Percentiles rank a stretch among this genome's conserved stretches.
Evolutionary conservation across 2,888 invertebrate genomes (phyloP).

Genomic region (Thera britannica): DNA sequence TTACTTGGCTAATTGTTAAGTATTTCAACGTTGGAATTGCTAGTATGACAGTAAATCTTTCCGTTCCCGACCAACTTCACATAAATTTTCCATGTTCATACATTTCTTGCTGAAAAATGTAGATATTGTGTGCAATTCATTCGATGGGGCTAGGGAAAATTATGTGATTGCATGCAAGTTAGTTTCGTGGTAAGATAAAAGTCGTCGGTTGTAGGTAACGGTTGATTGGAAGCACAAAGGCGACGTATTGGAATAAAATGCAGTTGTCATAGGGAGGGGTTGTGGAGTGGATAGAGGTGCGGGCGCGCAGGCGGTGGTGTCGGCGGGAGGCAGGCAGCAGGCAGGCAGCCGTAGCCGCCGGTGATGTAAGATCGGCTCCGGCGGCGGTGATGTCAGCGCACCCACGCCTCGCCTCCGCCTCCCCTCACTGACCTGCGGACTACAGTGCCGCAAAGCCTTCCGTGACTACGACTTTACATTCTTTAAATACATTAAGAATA

Average conservation of each 20-base stretch:
- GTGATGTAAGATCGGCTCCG: slow-evolving; percentile 82
- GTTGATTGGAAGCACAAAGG: slow-evolving; percentile 17
- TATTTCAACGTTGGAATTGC: neutral
- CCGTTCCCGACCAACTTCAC: neutral
- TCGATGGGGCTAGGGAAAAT: neutral
- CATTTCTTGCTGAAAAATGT: neutral
- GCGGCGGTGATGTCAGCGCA: slow-evolving; percentile 82
- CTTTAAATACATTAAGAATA: slow-evolving; percentile 41
- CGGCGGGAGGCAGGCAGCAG: slow-evolving; percentile 70
- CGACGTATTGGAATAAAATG: slow-evolving; percentile 55
- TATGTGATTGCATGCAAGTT: neutral
- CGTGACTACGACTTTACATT: slow-evolving; percentile 56
- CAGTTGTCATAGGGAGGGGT: slow-evolving; percentile 42
- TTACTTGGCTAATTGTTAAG: neutral
- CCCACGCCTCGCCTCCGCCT: slow-evolving; percentile 67
- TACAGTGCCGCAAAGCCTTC: slow-evolving; percentile 70
- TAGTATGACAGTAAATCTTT: neutral
- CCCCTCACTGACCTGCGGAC: slow-evolving; percentile 49
- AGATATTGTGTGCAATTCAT: neutral
- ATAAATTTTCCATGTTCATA: too few relatives aligned
- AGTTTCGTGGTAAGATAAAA: neutral
- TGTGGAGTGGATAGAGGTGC: slow-evolving; percentile 46
- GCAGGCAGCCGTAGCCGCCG: slow-evolving; percentile 55
- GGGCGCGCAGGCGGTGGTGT: slow-evolving; percentile 57
- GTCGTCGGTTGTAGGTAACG: slow-evolving; percentile 2